A percentile compares a stretch with the other conserved stretches of the same genome.
These are phyloP conservation scores for Naja naja DNA, from an alignment of 2,113 vertebrate genomes.

Conservation along the genomic window DNA sequence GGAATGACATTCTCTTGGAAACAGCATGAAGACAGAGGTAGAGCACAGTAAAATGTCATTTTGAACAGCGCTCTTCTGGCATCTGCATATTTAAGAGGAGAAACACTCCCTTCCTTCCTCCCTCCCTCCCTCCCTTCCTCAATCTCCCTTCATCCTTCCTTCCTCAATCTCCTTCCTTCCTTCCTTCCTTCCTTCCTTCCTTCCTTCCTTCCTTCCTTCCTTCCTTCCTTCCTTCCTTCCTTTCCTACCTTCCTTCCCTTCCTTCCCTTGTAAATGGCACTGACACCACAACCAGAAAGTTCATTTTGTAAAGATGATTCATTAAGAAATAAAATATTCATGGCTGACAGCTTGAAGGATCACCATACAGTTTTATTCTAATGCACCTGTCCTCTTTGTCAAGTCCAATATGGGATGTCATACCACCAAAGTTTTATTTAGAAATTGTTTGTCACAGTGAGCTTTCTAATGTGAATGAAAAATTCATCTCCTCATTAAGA, in stretches of 20 bases:
- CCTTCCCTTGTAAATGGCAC: conserved; percentile 75
- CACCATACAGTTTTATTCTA: conserved; percentile 95
- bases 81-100: conserved; percentile 79
- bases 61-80: conserved; percentile 50
- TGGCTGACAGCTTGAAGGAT: conserved; percentile 98
- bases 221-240: too few relatives aligned
- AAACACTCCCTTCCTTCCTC: conserved; percentile 59
- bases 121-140: conserved; percentile 36
- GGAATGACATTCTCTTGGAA: conserved; percentile 38
- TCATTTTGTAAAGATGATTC: conserved; percentile 89
- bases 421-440: conserved; percentile 91
- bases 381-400: conserved; percentile 98
- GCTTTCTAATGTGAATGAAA: conserved; percentile 90
- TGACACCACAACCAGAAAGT: conserved; percentile 86
- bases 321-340: conserved; percentile 94
- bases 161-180: conserved; percentile 41
- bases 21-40: not conserved
- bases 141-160: not conserved
- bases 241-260: conserved; percentile 29
- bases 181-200: conserved; percentile 49
- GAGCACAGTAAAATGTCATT: conserved; percentile 15
- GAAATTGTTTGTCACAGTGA: conserved; percentile 87
- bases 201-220: conserved; percentile 41
- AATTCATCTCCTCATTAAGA: conserved; percentile 93
- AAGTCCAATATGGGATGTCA: conserved; percentile 95